phyloP scores from a whole-genome alignment of 37 sponge, comb jelly and placozoan species.

The Ephydatia muelleri region DNA sequence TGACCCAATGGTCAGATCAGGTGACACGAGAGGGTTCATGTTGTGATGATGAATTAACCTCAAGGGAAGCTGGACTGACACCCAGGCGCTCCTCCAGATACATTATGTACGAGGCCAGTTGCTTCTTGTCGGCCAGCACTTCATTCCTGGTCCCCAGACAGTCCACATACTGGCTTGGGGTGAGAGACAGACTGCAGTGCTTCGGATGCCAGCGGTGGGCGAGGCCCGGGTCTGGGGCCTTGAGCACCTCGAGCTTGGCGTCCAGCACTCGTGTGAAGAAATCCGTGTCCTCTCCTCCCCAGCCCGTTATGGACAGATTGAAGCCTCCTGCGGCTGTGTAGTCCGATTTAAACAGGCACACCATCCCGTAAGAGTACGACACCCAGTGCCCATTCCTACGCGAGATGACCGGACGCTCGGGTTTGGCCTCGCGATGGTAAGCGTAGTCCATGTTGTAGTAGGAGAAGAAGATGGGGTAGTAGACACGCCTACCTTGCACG shows the following conservation, averaged over 20 bases:
- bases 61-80: not conserved
- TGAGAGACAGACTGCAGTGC: not conserved
- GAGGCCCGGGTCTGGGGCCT: slow-evolving; percentile 47
- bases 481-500: slow-evolving; percentile 28
- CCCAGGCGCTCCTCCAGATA: slow-evolving; percentile 1
- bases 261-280: slow-evolving; percentile 29
- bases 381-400: slow-evolving; percentile 58
- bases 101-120: slow-evolving; percentile 21
- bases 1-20: not conserved
- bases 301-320: slow-evolving; percentile 17
- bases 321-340: slow-evolving; percentile 28
- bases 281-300: slow-evolving; percentile 61
- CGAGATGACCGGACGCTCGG: not conserved
- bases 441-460: slow-evolving; percentile 41
- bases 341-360: slow-evolving; percentile 46
- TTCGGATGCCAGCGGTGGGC: slow-evolving; percentile 49
- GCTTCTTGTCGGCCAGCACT: slow-evolving; percentile 31
- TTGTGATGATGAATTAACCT: not conserved
- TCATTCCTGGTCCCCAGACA: slow-evolving; percentile 36
- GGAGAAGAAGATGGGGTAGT: slow-evolving; percentile 50
- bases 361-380: slow-evolving; percentile 47
- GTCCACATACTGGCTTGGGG: slow-evolving; percentile 4
- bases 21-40: not conserved
- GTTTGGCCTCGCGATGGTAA: not conserved
- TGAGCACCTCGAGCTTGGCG: slow-evolving; percentile 26